Percentiles rank a stretch among this genome's conserved stretches.
Conservation (phyloP, 2,113 vertebrate species). For the Siniperca chuatsi region DNA sequence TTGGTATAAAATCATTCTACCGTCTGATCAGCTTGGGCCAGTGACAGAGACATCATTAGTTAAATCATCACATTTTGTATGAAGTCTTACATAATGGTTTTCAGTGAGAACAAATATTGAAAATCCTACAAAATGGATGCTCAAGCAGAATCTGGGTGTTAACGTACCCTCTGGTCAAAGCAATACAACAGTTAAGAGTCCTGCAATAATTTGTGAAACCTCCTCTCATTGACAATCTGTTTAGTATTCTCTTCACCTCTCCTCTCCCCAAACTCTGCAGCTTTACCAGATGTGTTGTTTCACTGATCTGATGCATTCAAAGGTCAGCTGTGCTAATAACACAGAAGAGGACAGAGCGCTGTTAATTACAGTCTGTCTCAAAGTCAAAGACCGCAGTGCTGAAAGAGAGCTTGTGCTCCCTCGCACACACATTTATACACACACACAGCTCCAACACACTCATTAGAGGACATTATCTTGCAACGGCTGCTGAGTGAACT, state of each 20-base stretch:
- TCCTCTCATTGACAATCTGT: conserved; percentile 6
- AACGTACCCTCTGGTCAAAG: neutral
- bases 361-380: conserved; percentile 64
- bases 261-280: conserved; percentile 30
- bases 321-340: conserved; percentile 68
- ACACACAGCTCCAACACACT: conserved; percentile 4
- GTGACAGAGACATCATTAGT: conserved; percentile 14
- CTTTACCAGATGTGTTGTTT: conserved; percentile 62
- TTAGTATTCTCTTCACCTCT: conserved; percentile 38
- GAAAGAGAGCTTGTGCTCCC: conserved; percentile 30
- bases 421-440: neutral
- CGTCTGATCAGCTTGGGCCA: conserved; percentile 15
- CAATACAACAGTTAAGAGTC: neutral
- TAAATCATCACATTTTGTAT: neutral
- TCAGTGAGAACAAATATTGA: conserved; percentile 3
- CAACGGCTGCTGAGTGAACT: conserved; percentile 30
- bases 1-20: conserved; percentile 20
- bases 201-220: neutral
- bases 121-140: neutral
- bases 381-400: conserved; percentile 53
- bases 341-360: conserved; percentile 43
- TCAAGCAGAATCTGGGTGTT: conserved; percentile 11
- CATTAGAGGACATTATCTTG: conserved; percentile 61
- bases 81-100: neutral
- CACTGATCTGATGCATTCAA: conserved; percentile 59